Evolutionary conservation across 2,888 invertebrate genomes (phyloP).

Genomic region (Hypercompe scribonia): DNA sequence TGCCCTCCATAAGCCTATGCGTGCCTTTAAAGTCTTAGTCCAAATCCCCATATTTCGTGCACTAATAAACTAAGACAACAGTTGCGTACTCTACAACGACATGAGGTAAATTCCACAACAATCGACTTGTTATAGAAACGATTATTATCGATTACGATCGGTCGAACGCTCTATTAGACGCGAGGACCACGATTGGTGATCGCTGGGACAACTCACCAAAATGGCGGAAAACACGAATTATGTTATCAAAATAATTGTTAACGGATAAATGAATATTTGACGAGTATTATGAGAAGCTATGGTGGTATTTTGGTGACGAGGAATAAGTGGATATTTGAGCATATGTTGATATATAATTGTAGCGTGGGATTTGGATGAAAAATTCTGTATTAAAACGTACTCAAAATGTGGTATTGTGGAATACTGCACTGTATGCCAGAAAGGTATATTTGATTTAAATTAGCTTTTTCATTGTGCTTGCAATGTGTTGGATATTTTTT

Average conservation of each 20-base stretch:
- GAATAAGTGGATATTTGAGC: constrained; percentile 24
- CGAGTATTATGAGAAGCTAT: constrained; percentile 52
- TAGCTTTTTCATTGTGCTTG: not conserved
- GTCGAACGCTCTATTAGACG: constrained; percentile 58
- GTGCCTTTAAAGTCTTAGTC: not conserved
- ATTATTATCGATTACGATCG: constrained; percentile 67
- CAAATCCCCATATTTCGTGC: constrained; percentile 22
- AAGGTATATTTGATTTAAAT: not conserved
- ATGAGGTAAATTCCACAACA: constrained; percentile 50
- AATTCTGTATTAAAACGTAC: not conserved
- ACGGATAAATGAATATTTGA: constrained; percentile 53
- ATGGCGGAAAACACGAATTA: constrained; percentile 70
- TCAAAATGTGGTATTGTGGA: too few species aligned
- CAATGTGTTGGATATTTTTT: not conserved
- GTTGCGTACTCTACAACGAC: constrained; percentile 33
- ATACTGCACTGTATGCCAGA: too few species aligned
- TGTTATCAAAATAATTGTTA: constrained; percentile 66
- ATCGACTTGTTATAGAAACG: constrained; percentile 52
- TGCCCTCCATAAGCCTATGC: not conserved
- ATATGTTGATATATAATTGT: not conserved
- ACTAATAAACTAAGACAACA: constrained; percentile 25
- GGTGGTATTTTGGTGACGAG: constrained; percentile 33
- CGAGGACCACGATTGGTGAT: constrained; percentile 45
- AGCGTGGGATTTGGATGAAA: not conserved
- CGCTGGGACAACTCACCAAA: constrained; percentile 52